Base-by-base conservation (phyloP, 2,888 invertebrate genomes). In the Labia minor region DNA sequence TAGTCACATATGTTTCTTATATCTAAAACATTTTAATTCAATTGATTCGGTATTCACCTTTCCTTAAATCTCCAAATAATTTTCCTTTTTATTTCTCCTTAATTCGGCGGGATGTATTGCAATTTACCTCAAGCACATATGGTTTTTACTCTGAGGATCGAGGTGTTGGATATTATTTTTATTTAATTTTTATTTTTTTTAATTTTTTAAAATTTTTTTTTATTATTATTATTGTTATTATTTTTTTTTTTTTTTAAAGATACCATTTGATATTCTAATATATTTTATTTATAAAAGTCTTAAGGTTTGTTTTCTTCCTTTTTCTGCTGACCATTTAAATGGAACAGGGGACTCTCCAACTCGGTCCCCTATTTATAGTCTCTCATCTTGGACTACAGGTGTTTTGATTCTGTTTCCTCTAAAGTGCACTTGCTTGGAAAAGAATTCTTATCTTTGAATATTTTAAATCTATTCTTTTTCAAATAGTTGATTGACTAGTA, bases 311-410 rank as follows among this genome's bases (percentile, higher is more conserved):
- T 69, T 67, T 66, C 67, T 67, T 68, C 66, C 69, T 68, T 67
- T 68, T 71, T 68, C 66, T 70, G 67, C 70, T 71, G 68, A 67
- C 70, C 70, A 69, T 70, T 68, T 69, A 65, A 66, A 66, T 67
- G 68, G 69, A 68, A 67, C 70, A 72, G 71, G 71, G 71, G 71
- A 71, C 68, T 72, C 72, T 67, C 70, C 72, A 66, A 69, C 71
- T 67, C 70, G 72, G 67, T 71, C 72, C 67, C 72, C 72, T 65
- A 71, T 72, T 69, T 71, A 72, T 70, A 72, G 72, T 72, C 71
- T 73, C 67, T 72, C 73, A 71, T 73, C 74, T 70, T 74, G 74
- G 73, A 74, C 74, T 71, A 72, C 74, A 74, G 74, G 74, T 74
- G 69, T 69, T 65, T 33, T 33, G 64, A 61, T 69, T 67, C 66